phyloP scores from a whole-genome alignment of 1,140 invertebrate genomes.

The Archivesica marissinica region DNA sequence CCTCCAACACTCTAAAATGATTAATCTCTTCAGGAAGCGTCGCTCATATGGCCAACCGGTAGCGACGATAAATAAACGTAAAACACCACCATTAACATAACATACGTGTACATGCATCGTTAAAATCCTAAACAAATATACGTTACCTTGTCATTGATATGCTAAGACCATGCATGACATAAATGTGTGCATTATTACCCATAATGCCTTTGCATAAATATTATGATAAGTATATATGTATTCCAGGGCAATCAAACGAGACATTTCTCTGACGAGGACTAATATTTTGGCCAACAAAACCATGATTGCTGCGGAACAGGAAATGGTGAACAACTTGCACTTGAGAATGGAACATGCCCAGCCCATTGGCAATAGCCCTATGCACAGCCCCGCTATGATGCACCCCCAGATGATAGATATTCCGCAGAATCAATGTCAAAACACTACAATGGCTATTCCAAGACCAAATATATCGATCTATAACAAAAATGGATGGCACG shows the following conservation, averaged over 20 bases:
- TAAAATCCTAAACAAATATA: too few species aligned
- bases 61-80: too few species aligned
- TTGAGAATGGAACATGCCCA: slow-evolving; percentile 16
- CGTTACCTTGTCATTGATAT: too few species aligned
- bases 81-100: too few species aligned
- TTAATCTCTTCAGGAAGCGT: too few species aligned
- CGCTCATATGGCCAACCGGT: too few species aligned
- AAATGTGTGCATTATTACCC: too few species aligned
- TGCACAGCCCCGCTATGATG: background rate
- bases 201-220: too few species aligned
- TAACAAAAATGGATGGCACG: slow-evolving; percentile 56
- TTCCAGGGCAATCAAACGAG: slow-evolving; percentile 53
- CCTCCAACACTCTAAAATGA: too few species aligned
- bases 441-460: background rate
- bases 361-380: background rate
- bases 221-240: too few species aligned
- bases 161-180: too few species aligned
- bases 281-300: slow-evolving; percentile 57
- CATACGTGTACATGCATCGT: too few species aligned
- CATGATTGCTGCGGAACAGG: slow-evolving; percentile 29
- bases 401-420: background rate
- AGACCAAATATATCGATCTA: slow-evolving; percentile 36
- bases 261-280: slow-evolving; percentile 54
- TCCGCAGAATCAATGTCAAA: background rate
- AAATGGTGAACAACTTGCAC: slow-evolving; percentile 24